A percentile compares a stretch with the other conserved stretches of the same genome.
Evolutionary conservation across 2,113 vertebrate genomes (phyloP).

Genomic region (Azemiops feae): DNA sequence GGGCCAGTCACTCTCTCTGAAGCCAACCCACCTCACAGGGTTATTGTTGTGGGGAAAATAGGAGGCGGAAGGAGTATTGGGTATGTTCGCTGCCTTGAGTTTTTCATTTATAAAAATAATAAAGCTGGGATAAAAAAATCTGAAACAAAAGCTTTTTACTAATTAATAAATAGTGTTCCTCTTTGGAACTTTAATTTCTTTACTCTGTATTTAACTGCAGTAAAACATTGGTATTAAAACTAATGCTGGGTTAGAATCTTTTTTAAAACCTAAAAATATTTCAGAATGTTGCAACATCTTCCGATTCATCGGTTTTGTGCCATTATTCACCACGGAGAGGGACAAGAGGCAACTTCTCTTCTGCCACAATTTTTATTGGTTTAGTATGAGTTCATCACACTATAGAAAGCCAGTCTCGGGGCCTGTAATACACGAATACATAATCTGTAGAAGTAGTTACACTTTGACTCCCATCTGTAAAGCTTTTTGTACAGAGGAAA

Average conservation of each 20-base stretch:
- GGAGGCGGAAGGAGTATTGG: not conserved
- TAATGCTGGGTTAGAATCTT: not conserved
- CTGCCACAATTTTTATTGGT: conserved; percentile 78
- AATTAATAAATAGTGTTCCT: not conserved
- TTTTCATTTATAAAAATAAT: not conserved
- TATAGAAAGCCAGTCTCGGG: conserved; percentile 65
- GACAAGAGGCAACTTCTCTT: conserved; percentile 35
- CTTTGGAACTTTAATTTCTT: not conserved
- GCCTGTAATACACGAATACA: conserved; percentile 56
- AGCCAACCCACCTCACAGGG: not conserved
- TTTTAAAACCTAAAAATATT: not conserved
- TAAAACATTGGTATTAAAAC: not conserved
- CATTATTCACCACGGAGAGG: not conserved
- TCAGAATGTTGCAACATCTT: not conserved
- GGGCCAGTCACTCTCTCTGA: not conserved
- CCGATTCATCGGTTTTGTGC: not conserved
- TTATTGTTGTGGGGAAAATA: not conserved
- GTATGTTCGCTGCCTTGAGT: not conserved
- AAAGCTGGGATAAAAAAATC: not conserved
- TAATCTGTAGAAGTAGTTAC: conserved; percentile 47
- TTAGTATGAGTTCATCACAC: conserved; percentile 69
- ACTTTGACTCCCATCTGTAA: conserved; percentile 56
- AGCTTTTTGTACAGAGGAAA: conserved; percentile 63
- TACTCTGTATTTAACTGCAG: not conserved
- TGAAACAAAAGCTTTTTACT: not conserved